Evolutionary conservation across 2,888 invertebrate genomes (phyloP), one percentile per base, ranked within the genome.

Genomic region (Timandra comae): DNA sequence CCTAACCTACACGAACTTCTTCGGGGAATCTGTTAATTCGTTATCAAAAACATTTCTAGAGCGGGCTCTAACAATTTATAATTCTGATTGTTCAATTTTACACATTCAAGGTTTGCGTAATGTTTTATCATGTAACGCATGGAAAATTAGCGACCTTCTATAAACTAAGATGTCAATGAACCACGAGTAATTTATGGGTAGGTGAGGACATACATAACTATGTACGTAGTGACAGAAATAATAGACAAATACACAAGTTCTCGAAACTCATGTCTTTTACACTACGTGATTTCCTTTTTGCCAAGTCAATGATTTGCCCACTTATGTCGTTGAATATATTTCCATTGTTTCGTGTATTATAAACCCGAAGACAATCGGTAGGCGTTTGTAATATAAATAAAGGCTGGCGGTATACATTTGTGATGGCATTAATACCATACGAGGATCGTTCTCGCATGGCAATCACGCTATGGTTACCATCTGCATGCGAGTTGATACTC

Each of bases 381-480:
- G 64, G 62, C 70, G 75, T 72, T 69, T 62, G 74, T 77, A 79
- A 69, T 69, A 63, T 79, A 73, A 76, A 79, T 72, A 74, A 63
- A 63, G 60, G 46, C 53, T 42, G 49, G 52, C 63, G 60, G 63
- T 60, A 59, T 64, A 60, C 63, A 67, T 71, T 16, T 16, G 73
- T 72, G 72, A 78, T 74, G 82, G 81, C 68, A 81, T 82, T 81
- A 76, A 79, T 80, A 75, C 82, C 81, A 74, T 76, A 78, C 67
- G 56, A 52, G 75, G 69, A 46, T 55, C 54, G 69, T 66, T 78
- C 79, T 75, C 65, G 81, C 69, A 82, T 82, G 71, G 77, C 78
- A 72, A 82, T 75, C 78, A 75, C 70, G 73, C 46, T 49, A 58
- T 48, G 43, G 44, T 49, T 57, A 57, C 63, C 68, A 81, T 81